Percentiles rank a stretch among this genome's conserved stretches.
phyloP scores from a whole-genome alignment of 30 jellyfish, hydroid and myxozoan genomes.

The Aurelia sp. region DNA sequence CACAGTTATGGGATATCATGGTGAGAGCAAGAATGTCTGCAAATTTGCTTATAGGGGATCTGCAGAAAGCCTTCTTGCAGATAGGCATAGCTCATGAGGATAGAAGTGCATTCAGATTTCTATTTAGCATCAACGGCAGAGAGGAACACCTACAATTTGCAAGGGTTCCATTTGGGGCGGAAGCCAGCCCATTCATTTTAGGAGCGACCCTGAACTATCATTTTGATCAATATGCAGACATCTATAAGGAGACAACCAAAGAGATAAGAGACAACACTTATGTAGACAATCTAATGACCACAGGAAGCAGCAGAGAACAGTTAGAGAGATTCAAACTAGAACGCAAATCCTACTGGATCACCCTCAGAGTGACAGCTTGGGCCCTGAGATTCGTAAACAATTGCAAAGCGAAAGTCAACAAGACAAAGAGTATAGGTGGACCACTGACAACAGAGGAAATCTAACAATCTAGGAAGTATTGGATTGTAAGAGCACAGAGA shows the following conservation, averaged over 20 bases:
- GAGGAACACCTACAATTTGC: constrained; percentile 64
- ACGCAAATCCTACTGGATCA: too few species aligned
- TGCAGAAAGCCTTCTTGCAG: constrained; percentile 55
- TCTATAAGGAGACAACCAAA: constrained; percentile 13
- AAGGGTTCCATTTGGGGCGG: constrained; percentile 66
- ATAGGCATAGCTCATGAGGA: constrained; percentile 38
- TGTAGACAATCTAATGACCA: constrained; percentile 1
- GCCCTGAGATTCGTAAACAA: too few species aligned
- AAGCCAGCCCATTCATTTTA: constrained; percentile 56
- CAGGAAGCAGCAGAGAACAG: not conserved
- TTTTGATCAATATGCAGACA: constrained; percentile 39
- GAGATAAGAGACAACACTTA: constrained; percentile 17
- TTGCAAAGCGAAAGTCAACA: too few species aligned
- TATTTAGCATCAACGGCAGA: constrained; percentile 24
- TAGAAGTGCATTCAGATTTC: not conserved
- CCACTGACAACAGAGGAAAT: too few species aligned
- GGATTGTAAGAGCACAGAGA: too few species aligned
- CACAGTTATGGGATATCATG: not conserved
- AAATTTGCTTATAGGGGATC: constrained; percentile 30
- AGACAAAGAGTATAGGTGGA: too few species aligned
- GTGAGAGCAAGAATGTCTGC: constrained; percentile 64
- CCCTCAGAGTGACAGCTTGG: too few species aligned
- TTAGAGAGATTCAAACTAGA: too few species aligned
- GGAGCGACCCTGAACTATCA: constrained; percentile 53
- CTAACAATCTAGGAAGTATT: too few species aligned